phyloP scores from a whole-genome alignment of 2,113 vertebrate genomes.

The Micronisus gabar region DNA sequence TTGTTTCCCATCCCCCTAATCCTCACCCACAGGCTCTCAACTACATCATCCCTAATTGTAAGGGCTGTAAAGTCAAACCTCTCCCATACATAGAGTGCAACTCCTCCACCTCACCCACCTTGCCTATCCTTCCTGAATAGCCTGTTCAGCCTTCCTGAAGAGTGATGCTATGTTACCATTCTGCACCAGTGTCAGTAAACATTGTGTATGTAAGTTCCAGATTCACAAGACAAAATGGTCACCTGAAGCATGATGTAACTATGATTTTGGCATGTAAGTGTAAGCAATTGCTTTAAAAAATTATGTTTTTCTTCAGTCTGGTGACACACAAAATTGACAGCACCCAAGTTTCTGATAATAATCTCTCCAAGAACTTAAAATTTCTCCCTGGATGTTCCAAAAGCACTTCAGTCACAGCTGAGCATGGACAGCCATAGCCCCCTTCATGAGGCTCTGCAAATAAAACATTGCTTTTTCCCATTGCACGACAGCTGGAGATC shows the following conservation, averaged over 20 bases:
- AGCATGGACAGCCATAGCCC: background rate
- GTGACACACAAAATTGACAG: background rate
- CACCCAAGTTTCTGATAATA: background rate
- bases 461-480: background rate
- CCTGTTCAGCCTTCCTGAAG: background rate
- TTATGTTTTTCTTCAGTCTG: background rate
- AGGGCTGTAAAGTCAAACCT: background rate
- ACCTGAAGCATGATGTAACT: background rate
- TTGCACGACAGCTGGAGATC: background rate
- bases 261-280: background rate
- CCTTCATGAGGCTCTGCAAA: background rate
- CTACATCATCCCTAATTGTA: background rate
- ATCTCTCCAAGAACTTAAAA: background rate
- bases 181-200: background rate
- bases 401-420: background rate
- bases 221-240: background rate
- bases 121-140: background rate
- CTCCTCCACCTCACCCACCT: background rate
- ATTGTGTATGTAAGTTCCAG: background rate
- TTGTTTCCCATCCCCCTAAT: background rate
- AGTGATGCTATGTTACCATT: background rate
- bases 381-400: background rate
- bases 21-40: background rate
- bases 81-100: accelerated
- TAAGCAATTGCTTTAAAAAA: background rate